Evolutionary conservation across 2,888 invertebrate species (phyloP).

Genomic region (Cataglyphis cursor): DNA sequence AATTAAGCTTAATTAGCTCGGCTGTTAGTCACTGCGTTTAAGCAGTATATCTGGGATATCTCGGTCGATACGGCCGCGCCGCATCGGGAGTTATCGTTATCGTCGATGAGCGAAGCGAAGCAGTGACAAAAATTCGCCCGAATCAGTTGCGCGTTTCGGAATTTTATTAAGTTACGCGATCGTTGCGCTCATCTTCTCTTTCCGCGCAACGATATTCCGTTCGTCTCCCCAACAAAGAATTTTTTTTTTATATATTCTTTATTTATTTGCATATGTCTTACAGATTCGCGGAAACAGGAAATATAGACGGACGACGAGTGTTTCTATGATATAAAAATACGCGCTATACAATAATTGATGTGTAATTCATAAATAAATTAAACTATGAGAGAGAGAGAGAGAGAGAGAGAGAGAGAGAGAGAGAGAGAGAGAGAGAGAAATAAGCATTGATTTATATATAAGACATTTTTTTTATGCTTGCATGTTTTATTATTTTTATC

Average conservation of each 20-base stretch:
- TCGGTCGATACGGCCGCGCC: conserved; percentile 31
- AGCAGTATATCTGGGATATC: conserved; percentile 40
- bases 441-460: background rate
- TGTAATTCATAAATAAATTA: conserved; percentile 10
- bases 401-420: too few species aligned
- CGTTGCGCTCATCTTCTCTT: conserved; percentile 13
- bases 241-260: background rate
- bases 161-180: conserved; percentile 13
- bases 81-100: conserved; percentile 53
- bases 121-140: conserved; percentile 30
- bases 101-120: conserved; percentile 31
- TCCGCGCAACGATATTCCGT: conserved; percentile 11
- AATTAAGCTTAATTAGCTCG: conserved; percentile 87
- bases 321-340: background rate
- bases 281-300: conserved; percentile 28
- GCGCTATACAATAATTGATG: conserved; percentile 13
- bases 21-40: conserved; percentile 62
- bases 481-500: too few species aligned
- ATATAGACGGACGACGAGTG: background rate
- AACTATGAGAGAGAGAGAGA: background rate
- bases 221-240: conserved; percentile 13
- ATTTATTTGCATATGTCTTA: conserved; percentile 25
- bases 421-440: background rate
- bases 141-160: background rate
- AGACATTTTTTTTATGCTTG: background rate